Evolutionary conservation across 2,113 vertebrate genomes (phyloP).

Genomic region (Nibea albiflora): DNA sequence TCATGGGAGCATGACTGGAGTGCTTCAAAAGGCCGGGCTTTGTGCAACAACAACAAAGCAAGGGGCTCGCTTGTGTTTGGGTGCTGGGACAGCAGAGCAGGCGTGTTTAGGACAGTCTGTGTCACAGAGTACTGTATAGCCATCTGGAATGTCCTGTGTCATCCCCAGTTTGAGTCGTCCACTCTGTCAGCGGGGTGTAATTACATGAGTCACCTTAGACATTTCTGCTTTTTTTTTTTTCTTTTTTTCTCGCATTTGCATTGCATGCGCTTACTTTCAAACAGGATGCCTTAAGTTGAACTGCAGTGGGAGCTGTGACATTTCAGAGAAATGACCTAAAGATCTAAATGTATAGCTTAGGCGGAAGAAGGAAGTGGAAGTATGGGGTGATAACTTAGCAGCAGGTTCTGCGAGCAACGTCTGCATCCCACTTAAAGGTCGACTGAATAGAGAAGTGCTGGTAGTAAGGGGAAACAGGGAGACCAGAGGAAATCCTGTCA

Average conservation of each 20-base stretch:
- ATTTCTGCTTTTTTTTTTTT: neutral
- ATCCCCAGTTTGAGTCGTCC: slow-evolving; percentile 26
- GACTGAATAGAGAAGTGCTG: slow-evolving; percentile 39
- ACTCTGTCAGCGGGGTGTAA: slow-evolving; percentile 9
- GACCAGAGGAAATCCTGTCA: slow-evolving; percentile 79
- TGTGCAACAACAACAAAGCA: slow-evolving; percentile 76
- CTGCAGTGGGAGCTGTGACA: too few relatives aligned
- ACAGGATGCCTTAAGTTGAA: neutral
- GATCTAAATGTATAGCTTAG: neutral
- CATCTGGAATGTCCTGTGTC: slow-evolving; percentile 71
- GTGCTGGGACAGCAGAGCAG: slow-evolving; percentile 57
- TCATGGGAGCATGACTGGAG: slow-evolving; percentile 71
- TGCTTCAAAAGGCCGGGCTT: slow-evolving; percentile 77
- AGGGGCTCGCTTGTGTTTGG: slow-evolving; percentile 71
- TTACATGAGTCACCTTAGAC: too few relatives aligned
- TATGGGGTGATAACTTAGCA: neutral
- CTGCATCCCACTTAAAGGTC: slow-evolving; percentile 21
- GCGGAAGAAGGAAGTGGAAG: slow-evolving; percentile 12
- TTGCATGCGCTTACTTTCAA: slow-evolving; percentile 6
- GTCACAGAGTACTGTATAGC: slow-evolving; percentile 56
- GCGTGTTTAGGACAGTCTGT: slow-evolving; percentile 67
- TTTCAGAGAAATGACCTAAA: neutral
- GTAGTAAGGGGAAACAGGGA: slow-evolving; percentile 33
- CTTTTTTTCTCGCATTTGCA: neutral
- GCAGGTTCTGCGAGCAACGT: neutral